phyloP scores from a whole-genome alignment of 2,888 invertebrate species.

The Saturnia japonica region DNA sequence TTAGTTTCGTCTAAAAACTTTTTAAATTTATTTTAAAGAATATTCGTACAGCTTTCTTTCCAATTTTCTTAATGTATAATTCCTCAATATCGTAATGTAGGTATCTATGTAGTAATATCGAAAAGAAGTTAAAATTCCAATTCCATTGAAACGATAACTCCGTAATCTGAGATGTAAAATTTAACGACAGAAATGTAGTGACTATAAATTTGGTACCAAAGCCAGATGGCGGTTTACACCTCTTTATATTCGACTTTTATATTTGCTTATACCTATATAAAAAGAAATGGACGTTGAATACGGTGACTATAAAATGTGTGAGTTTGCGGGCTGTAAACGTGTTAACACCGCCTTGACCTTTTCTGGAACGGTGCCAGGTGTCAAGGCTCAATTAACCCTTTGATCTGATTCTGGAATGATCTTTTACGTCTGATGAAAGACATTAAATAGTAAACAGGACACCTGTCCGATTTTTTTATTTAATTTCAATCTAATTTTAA shows the following conservation, averaged over 20 bases:
- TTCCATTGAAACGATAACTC: neutral
- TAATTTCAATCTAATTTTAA: no score
- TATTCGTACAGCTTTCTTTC: neutral
- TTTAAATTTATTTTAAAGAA: neutral
- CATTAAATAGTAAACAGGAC: constrained; percentile 4
- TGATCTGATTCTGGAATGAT: constrained; percentile 47
- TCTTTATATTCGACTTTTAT: constrained; percentile 48
- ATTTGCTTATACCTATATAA: constrained; percentile 44
- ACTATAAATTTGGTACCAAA: constrained; percentile 37
- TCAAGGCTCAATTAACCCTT: constrained; percentile 59
- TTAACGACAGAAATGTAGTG: constrained; percentile 26
- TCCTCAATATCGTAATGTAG: neutral
- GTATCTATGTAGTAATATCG: no score
- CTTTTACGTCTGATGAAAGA: constrained; percentile 27
- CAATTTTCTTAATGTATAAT: neutral
- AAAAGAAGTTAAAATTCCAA: neutral
- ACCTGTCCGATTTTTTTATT: neutral
- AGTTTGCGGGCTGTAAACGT: constrained; percentile 57
- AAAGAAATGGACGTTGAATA: constrained; percentile 42
- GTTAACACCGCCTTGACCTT: constrained; percentile 68
- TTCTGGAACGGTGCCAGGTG: constrained; percentile 46
- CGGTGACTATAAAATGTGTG: constrained; percentile 64
- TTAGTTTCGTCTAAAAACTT: no score
- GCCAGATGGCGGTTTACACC: constrained; percentile 40
- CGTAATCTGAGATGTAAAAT: neutral